Evolutionary conservation across 2,113 vertebrate genomes (phyloP).

Genomic region (Caloenas nicobarica): DNA sequence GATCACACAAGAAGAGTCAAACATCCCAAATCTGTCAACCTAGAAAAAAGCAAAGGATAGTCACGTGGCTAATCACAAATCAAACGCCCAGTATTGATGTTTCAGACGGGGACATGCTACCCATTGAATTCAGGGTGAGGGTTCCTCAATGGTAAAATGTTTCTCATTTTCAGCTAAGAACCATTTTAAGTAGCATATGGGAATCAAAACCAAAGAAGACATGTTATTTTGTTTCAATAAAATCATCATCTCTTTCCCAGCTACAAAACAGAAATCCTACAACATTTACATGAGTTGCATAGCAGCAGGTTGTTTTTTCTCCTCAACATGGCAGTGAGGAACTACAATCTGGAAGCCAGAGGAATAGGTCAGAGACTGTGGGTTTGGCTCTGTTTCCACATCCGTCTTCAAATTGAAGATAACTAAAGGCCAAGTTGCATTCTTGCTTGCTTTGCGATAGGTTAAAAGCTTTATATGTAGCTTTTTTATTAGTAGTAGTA

Average conservation of each 20-base stretch:
- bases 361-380: neutral
- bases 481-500: neutral
- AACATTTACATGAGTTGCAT: neutral
- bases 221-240: neutral
- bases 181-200: neutral
- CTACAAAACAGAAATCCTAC: neutral
- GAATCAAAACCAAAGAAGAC: neutral
- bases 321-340: neutral
- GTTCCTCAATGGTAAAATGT: neutral
- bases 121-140: neutral
- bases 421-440: neutral
- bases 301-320: neutral
- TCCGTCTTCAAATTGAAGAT: neutral
- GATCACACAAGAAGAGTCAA: neutral
- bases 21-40: neutral
- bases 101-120: neutral
- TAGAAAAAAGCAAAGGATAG: neutral
- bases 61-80: neutral
- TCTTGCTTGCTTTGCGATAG: neutral
- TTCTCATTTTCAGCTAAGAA: neutral
- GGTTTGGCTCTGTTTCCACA: neutral
- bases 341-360: neutral
- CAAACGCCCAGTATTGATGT: neutral
- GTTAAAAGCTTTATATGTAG: neutral
- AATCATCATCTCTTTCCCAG: neutral